Evolutionary conservation across 2,888 invertebrate species (phyloP).

Genomic region (Meteorus colon): DNA sequence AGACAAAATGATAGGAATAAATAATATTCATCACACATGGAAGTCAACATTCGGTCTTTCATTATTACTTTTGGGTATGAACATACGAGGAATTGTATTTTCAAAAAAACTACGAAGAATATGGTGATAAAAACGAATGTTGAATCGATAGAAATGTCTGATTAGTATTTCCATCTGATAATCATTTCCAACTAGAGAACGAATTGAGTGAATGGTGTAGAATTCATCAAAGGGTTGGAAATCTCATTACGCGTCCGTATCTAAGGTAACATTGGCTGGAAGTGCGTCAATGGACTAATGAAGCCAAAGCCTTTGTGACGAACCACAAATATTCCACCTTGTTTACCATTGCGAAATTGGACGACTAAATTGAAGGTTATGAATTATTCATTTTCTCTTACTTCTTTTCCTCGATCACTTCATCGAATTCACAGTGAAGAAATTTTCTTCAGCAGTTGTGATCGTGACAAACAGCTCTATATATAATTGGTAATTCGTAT

Average conservation of each 20-base stretch:
- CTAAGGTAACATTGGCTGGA: neutral
- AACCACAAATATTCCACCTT: neutral
- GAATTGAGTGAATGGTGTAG: neutral
- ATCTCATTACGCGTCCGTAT: neutral
- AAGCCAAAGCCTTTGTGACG: neutral
- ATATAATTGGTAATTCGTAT: constrained; percentile 39
- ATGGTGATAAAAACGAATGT: neutral
- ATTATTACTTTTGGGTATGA: too few relatives aligned
- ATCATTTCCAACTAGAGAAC: neutral
- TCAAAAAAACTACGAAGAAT: neutral
- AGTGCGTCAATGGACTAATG: neutral
- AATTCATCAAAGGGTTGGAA: neutral
- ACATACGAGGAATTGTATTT: too few relatives aligned
- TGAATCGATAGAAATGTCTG: neutral
- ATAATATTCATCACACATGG: too few relatives aligned
- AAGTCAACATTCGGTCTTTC: too few relatives aligned
- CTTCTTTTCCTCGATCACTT: neutral
- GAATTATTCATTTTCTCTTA: constrained; percentile 8
- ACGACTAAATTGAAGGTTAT: constrained; percentile 5
- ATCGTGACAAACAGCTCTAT: neutral
- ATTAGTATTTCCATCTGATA: neutral
- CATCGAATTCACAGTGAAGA: too few relatives aligned
- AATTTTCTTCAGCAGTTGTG: constrained; percentile 7
- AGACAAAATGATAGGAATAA: too few relatives aligned
- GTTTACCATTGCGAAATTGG: neutral